Conservation (phyloP, 2,888 invertebrate genomes). For the Drosophila anomalata region DNA sequence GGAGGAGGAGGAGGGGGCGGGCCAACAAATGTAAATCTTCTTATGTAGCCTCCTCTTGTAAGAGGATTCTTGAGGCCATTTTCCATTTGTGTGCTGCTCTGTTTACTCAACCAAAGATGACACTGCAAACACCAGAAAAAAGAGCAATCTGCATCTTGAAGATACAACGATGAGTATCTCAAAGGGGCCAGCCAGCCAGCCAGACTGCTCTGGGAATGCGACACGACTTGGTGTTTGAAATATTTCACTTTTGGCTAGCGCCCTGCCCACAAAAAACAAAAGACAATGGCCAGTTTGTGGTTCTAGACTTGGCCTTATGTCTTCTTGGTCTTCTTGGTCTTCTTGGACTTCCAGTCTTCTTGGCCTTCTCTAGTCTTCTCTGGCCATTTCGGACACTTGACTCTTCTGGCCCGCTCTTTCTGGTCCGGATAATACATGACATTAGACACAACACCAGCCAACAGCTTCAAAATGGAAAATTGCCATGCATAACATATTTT, state of each 20-base stretch:
- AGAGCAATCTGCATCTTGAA: slow-evolving; percentile 29
- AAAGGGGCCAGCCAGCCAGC: no score
- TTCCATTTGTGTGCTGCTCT: slow-evolving; percentile 56
- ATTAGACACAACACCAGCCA: slow-evolving; percentile 58
- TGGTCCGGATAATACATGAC: slow-evolving; percentile 68
- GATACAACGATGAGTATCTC: slow-evolving; percentile 18
- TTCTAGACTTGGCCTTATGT: slow-evolving; percentile 8
- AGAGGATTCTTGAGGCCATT: not conserved
- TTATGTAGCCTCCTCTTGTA: slow-evolving; percentile 10
- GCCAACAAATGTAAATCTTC: slow-evolving; percentile 41
- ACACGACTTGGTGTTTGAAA: slow-evolving; percentile 72
- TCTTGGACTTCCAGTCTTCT: no score
- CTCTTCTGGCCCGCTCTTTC: slow-evolving; percentile 5
- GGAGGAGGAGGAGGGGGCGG: not conserved
- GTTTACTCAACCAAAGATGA: slow-evolving; percentile 72
- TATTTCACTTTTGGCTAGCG: slow-evolving; percentile 78
- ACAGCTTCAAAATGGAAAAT: slow-evolving; percentile 80
- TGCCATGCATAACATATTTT: slow-evolving; percentile 79
- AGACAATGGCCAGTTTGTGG: slow-evolving; percentile 21
- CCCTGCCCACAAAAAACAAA: slow-evolving; percentile 51
- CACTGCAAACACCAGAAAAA: slow-evolving; percentile 60
- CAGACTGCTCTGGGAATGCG: slow-evolving; percentile 31
- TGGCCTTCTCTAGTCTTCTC: no score
- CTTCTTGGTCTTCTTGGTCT: slow-evolving; percentile 14
- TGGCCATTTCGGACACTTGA: slow-evolving; percentile 15